Evolutionary conservation across 2,797 vertebrate species (phyloP), one percentile per base, ranked within the genome.

Genomic region (Syngnathus acus): DNA sequence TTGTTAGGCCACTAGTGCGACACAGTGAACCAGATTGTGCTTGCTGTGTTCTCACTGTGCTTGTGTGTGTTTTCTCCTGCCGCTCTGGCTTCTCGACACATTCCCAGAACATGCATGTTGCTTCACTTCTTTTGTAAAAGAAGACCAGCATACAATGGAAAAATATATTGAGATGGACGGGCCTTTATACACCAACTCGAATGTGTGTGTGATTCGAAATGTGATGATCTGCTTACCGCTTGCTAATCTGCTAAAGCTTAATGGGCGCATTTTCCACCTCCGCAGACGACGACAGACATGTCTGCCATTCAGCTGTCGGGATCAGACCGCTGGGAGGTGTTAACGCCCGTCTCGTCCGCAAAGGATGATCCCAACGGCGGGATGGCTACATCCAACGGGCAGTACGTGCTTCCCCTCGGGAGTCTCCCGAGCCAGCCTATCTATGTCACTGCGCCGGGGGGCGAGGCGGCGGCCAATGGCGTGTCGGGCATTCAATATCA

Each of bases 361-460:
- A 99, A 99, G 91, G 96, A 98, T 72, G 95, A 97, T 89, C 92
- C 92, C 83, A 93, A 94, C 84, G 90, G 94, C 64, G 93, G 95
- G 82, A 93, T 95, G 58, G 93, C 96, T 84, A 93, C 95, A 70
- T 95, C 95, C 71, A 98, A 94, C 71, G 97, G 95, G 83, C 97
- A 99, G 87, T 99, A 98, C 74, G 93, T 98, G 85, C 92, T 98
- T 91, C 96, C 95, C 61, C 90, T 99, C 73, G 95, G 97, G 87
- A 94, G 92, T 91, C 91, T 99, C 87, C 93, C 94, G 88, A 98
- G 91, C 89, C 96, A 99, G 81, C 95, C 97, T 83, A 94, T 99
- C 83, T 98, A 97, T 88, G 95, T 98, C 83, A 95, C 96, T 72
- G 93, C 94, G 60, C 93, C 95, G 80, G 93, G 94, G 82, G 94